Evolutionary conservation across 2,888 invertebrate genomes (phyloP).

Genomic region (Eupithecia centaureata): DNA sequence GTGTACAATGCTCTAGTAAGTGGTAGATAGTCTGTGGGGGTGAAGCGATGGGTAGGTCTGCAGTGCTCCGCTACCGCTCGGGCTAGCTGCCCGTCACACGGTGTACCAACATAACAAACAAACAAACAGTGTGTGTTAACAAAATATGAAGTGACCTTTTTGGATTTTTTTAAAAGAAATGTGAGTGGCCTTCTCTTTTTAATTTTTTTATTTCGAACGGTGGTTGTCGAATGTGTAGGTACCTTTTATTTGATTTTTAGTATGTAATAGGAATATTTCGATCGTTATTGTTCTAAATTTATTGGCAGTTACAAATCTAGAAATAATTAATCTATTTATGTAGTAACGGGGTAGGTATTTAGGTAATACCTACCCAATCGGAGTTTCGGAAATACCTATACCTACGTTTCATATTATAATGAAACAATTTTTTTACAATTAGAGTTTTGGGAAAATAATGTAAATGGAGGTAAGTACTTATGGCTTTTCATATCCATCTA

Average conservation of each 20-base stretch:
- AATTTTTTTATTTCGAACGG: not conserved
- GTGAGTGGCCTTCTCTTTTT: constrained; percentile 24
- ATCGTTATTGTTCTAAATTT: constrained; percentile 4
- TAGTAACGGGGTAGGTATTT: not conserved
- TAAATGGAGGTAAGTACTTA: no score
- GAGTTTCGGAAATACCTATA: not conserved
- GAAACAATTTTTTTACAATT: no score
- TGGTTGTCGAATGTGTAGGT: not conserved
- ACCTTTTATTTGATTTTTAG: constrained; percentile 16
- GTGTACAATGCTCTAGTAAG: constrained; percentile 21
- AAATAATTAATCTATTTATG: not conserved
- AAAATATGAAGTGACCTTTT: constrained; percentile 34
- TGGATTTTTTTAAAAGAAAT: constrained; percentile 34
- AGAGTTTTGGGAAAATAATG: no score
- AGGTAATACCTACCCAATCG: not conserved
- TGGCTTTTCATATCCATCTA: no score
- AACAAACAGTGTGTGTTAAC: constrained; percentile 33
- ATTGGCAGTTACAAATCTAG: not conserved
- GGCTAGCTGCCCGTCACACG: constrained; percentile 33
- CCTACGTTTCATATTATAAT: no score
- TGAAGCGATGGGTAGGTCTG: constrained; percentile 36
- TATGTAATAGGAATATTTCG: not conserved
- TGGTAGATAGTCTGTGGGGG: constrained; percentile 8
- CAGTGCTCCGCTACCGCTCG: constrained; percentile 38
- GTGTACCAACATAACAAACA: constrained; percentile 37